Evolutionary conservation across 1,140 invertebrate species (phyloP).

Genomic region (Ostrea denselamellosa): DNA sequence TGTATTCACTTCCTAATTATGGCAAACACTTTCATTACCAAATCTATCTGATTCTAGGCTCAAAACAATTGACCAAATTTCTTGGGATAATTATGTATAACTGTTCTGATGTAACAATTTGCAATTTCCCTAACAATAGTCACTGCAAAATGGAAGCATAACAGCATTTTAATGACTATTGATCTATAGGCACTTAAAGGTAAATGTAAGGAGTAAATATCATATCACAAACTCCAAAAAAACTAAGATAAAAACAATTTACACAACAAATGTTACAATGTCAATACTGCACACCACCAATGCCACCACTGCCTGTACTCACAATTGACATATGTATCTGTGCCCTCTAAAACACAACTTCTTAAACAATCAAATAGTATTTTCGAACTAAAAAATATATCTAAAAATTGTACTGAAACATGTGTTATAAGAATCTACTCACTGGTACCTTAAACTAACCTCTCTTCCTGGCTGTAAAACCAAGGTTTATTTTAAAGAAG

Average conservation of each 20-base stretch:
- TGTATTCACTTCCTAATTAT: not conserved
- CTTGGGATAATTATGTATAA: constrained; percentile 3
- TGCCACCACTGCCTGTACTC: too few relatives aligned
- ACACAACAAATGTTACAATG: not conserved
- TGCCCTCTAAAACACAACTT: too few relatives aligned
- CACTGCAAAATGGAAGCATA: not conserved
- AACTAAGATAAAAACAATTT: not conserved
- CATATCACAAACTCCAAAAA: not conserved
- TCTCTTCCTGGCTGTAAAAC: too few relatives aligned
- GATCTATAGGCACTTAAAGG: not conserved
- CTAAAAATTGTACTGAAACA: too few relatives aligned
- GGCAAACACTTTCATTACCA: not conserved
- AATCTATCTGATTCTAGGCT: not conserved
- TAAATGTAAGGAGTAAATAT: not conserved
- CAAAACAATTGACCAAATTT: not conserved
- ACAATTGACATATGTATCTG: too few relatives aligned
- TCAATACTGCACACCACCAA: not conserved
- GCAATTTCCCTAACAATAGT: not conserved
- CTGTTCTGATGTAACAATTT: not conserved
- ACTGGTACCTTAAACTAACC: too few relatives aligned
- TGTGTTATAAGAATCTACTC: too few relatives aligned
- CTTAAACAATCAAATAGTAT: too few relatives aligned
- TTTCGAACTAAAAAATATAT: too few relatives aligned
- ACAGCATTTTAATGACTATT: constrained; percentile 16
- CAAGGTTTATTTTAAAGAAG: too few relatives aligned